Evolutionary conservation across 1,140 invertebrate species (phyloP), one percentile per base, ranked within the genome.

Genomic region (Drosophila pachea): DNA sequence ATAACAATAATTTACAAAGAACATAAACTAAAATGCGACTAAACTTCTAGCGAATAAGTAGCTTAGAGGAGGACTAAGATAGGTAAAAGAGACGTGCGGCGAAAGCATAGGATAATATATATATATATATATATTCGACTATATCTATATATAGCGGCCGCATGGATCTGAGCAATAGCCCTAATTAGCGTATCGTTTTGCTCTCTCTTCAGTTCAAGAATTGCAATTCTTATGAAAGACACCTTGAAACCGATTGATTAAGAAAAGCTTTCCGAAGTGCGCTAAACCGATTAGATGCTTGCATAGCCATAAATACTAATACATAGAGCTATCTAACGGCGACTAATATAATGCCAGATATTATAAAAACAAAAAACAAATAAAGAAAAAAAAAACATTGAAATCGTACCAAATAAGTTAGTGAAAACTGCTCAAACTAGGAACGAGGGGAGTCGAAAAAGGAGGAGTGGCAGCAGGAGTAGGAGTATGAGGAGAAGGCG

Each of bases 1-100:
- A 84, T 84, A 84, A 84, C 79, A 84, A 84, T 84, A 83, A 83
- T 83, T 83, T 83, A 83, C 81, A 86, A 66, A 48, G 60, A 52
- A 33, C 11, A 7, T 14, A 14, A 43, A 43, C 2, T 7, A 43
- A 43, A 43, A 61, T 45, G 72, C 73, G 79, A 83, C 75, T 73
- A 69, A 71, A 64, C 62, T 74, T 48, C 38, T 75, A 83, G 81
- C 55, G 14, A 59, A 42, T 84, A 84, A 83, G 79, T 72, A 74
- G 58, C 48, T 40, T 76, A 84, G 53, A 52, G 45, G 43, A n/a
- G 49, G 49, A 35, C 58, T 36, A 33, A 38, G 29, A 11, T 9
- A 48, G 8, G 6, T 31, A 4, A 8, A n/a, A 35, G 14, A 29
- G 47, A 12, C 58, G 32, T 59, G 53, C 38, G 14, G 60, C 45